Percentiles rank a stretch among this genome's conserved stretches.
Evolutionary conservation across 2,888 invertebrate genomes (phyloP).

Genomic region (Boloria euphrosyne): DNA sequence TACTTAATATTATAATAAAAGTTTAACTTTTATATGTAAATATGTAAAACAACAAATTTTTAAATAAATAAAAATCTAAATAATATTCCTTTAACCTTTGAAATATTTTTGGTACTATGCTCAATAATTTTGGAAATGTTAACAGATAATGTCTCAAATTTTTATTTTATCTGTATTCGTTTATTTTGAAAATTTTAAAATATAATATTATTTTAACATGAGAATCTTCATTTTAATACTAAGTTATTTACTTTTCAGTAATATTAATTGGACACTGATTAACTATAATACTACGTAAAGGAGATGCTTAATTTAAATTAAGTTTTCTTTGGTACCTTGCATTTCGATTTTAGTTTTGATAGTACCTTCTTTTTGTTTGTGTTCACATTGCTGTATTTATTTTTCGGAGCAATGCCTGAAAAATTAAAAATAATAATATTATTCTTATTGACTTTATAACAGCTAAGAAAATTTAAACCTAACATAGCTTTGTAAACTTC

Average conservation of each 20-base stretch:
- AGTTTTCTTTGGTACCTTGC: constrained; percentile 59
- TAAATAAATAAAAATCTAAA: too few species aligned
- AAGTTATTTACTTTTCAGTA: constrained; percentile 1
- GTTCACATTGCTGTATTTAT: constrained; percentile 49
- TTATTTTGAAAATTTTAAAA: background rate
- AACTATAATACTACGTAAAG: constrained; percentile 12
- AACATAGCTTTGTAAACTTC: too few species aligned
- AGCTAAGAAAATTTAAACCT: too few species aligned
- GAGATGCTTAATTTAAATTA: constrained; percentile 45
- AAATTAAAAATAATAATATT: constrained; percentile 1
- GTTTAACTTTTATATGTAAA: too few species aligned
- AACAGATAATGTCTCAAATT: background rate
- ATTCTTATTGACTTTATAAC: too few species aligned
- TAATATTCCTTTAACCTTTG: too few species aligned
- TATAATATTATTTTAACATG: background rate
- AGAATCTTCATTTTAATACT: background rate
- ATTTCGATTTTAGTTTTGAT: constrained; percentile 50
- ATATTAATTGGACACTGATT: constrained; percentile 33
- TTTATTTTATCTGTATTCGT: background rate
- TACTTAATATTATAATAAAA: too few species aligned
- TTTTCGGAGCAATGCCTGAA: constrained; percentile 18
- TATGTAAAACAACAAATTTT: too few species aligned
- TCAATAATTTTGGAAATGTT: background rate
- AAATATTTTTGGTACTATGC: too few species aligned
- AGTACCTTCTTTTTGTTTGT: constrained; percentile 51